A percentile compares a stretch with the other conserved stretches of the same genome.
phyloP scores from a whole-genome alignment of 2,113 vertebrate species.

The Eublepharis macularius region DNA sequence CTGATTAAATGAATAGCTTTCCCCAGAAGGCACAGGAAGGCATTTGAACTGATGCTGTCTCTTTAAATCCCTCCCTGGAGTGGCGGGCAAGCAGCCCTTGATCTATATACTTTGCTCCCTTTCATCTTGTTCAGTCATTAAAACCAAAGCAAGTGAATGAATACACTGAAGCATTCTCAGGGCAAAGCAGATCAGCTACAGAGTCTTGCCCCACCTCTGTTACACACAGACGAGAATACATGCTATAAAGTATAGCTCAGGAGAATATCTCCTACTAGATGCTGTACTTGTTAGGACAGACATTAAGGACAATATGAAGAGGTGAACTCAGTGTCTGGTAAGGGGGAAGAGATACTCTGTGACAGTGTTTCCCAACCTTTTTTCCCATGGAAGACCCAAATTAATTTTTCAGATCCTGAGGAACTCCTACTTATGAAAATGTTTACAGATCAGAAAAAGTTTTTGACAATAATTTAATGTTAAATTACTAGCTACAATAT shows the following conservation, averaged over 20 bases:
- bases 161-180: background rate
- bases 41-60: slow-evolving; percentile 19
- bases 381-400: background rate
- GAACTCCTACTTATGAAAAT: no score
- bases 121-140: slow-evolving; percentile 35
- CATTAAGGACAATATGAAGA: background rate
- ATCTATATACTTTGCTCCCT: slow-evolving; percentile 24
- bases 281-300: background rate
- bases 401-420: no score
- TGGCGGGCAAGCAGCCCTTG: slow-evolving; percentile 27
- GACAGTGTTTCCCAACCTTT: no score
- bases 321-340: background rate
- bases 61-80: slow-evolving; percentile 37
- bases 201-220: background rate
- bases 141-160: slow-evolving; percentile 19
- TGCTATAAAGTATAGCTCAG: background rate
- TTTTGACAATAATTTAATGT: no score
- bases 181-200: slow-evolving; percentile 3
- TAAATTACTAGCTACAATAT: no score
- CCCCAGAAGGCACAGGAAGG: slow-evolving; percentile 31
- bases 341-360: background rate
- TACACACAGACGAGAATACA: background rate
- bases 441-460: no score
- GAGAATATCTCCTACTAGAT: background rate
- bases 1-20: slow-evolving; percentile 29